phyloP scores from a whole-genome alignment of 1,140 invertebrate genomes.

The Pteromalus puparum region DNA sequence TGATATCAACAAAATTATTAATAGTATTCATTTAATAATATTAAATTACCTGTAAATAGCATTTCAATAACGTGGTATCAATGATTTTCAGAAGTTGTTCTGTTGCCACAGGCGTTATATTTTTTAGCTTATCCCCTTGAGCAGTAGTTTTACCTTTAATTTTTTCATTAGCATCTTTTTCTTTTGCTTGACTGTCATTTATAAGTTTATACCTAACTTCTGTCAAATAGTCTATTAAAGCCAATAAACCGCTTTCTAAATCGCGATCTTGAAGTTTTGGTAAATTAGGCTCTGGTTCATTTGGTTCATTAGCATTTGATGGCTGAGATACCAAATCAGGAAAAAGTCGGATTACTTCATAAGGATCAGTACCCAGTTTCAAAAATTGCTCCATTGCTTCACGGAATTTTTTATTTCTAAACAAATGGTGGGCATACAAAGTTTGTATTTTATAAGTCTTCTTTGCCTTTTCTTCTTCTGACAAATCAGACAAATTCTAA shows the following conservation, averaged over 20 bases:
- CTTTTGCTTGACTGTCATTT: slow-evolving; percentile 71
- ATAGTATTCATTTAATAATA: slow-evolving; percentile 41
- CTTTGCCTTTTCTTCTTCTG: slow-evolving; percentile 86
- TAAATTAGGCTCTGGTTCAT: slow-evolving; percentile 66
- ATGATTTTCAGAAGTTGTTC: slow-evolving; percentile 92
- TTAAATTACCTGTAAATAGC: slow-evolving; percentile 89
- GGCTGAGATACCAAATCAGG: slow-evolving; percentile 89
- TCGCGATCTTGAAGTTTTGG: slow-evolving; percentile 88
- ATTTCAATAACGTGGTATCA: slow-evolving; percentile 96
- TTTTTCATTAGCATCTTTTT: slow-evolving; percentile 66
- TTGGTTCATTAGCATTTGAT: slow-evolving; percentile 75
- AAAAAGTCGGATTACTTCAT: slow-evolving; percentile 95
- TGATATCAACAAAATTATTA: slow-evolving; percentile 24
- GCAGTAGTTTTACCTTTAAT: slow-evolving; percentile 71
- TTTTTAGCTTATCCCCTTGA: slow-evolving; percentile 64
- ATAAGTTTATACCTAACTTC: slow-evolving; percentile 81
- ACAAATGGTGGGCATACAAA: slow-evolving; percentile 92
- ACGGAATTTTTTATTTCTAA: slow-evolving; percentile 90
- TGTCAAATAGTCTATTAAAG: slow-evolving; percentile 92
- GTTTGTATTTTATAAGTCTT: slow-evolving; percentile 92
- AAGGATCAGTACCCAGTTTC: slow-evolving; percentile 92
- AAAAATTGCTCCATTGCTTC: slow-evolving; percentile 94
- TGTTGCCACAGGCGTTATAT: slow-evolving; percentile 69
- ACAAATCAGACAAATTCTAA: slow-evolving; percentile 90
- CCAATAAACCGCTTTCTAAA: slow-evolving; percentile 90